A percentile compares a stretch with the other conserved stretches of the same genome.
Conservation (phyloP, 2,888 invertebrate genomes). For the Heliconius erato region DNA sequence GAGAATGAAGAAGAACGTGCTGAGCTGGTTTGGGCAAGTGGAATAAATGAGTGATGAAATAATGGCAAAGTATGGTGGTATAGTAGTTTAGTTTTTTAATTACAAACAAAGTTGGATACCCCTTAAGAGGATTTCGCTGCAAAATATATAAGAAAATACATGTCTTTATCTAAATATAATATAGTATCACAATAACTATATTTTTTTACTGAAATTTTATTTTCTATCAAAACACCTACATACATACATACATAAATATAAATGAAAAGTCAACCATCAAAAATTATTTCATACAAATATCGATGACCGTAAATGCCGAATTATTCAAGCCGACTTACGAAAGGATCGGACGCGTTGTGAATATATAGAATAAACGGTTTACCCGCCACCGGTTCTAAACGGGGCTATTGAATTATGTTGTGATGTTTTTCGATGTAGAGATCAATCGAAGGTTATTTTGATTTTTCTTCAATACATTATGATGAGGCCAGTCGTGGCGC, state of each 20-base stretch:
- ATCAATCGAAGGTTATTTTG: background rate
- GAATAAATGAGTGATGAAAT: no score
- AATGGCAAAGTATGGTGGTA: no score
- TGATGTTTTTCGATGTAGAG: slow-evolving; percentile 33
- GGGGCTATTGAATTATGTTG: slow-evolving; percentile 46
- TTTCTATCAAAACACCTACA: background rate
- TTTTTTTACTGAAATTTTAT: background rate
- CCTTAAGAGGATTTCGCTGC: no score
- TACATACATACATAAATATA: background rate
- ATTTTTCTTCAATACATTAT: background rate
- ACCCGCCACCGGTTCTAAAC: slow-evolving; percentile 48
- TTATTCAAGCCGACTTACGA: slow-evolving; percentile 41
- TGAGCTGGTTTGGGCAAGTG: no score
- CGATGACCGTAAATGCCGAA: slow-evolving; percentile 44
- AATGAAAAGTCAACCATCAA: slow-evolving; percentile 21
- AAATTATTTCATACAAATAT: slow-evolving; percentile 43
- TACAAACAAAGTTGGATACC: no score
- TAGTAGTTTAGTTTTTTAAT: no score
- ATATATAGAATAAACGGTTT: slow-evolving; percentile 51
- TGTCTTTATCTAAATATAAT: no score
- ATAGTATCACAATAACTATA: no score
- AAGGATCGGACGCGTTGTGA: slow-evolving; percentile 49
- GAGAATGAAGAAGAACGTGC: no score
- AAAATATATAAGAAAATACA: no score
- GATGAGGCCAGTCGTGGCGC: no score